Conservation (phyloP, 2,888 invertebrate species). For the Vesta saturnalis region DNA sequence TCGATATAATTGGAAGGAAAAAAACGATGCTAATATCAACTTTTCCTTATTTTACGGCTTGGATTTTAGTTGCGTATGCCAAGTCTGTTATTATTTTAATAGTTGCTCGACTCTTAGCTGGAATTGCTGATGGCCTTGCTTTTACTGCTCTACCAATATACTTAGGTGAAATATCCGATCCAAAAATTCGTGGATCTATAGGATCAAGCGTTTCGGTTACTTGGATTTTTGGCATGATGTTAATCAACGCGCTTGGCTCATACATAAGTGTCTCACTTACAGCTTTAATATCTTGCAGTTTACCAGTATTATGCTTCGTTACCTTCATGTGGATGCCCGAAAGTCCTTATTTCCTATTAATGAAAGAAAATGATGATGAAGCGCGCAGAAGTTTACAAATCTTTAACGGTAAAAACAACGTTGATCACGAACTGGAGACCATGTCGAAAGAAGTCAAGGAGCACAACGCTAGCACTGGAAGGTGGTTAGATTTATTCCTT, state of each 20-base stretch:
- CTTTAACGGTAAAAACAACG: slow-evolving; percentile 64
- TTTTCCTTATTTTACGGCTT: slow-evolving; percentile 70
- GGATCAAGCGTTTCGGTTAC: slow-evolving; percentile 70
- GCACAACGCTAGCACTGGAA: slow-evolving; percentile 58
- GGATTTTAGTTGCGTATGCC: slow-evolving; percentile 71
- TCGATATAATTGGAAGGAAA: slow-evolving; percentile 74
- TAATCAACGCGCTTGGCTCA: slow-evolving; percentile 70
- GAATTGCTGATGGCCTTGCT: slow-evolving; percentile 65
- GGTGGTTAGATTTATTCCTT: slow-evolving; percentile 64
- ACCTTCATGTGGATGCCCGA: slow-evolving; percentile 73
- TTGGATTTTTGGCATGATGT: slow-evolving; percentile 68
- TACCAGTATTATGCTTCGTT: slow-evolving; percentile 67
- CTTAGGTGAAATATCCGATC: slow-evolving; percentile 69
- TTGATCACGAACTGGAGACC: slow-evolving; percentile 62
- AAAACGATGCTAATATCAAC: slow-evolving; percentile 71
- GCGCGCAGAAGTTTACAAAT: slow-evolving; percentile 65
- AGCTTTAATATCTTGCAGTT: slow-evolving; percentile 66
- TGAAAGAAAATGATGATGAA: slow-evolving; percentile 56
- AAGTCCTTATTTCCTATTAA: slow-evolving; percentile 64
- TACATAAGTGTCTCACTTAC: slow-evolving; percentile 65
- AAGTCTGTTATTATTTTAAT: slow-evolving; percentile 68
- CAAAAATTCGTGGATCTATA: slow-evolving; percentile 67
- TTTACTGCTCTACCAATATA: slow-evolving; percentile 67
- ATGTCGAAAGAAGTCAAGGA: slow-evolving; percentile 49
- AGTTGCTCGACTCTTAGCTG: slow-evolving; percentile 65